Conservation (phyloP, 2,888 invertebrate genomes). For the Drosophila cognata region DNA sequence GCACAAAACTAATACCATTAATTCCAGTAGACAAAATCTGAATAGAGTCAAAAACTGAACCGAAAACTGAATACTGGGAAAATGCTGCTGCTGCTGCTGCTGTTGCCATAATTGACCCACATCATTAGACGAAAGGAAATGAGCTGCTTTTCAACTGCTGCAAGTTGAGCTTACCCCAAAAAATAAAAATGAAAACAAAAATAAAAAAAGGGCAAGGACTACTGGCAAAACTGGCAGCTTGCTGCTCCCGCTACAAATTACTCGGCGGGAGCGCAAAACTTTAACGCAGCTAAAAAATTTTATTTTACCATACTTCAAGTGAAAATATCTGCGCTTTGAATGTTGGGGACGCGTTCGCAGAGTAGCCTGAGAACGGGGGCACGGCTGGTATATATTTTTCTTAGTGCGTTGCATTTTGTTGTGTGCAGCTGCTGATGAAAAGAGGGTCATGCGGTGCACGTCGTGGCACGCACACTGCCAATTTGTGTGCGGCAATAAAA, state of each 20-base stretch:
- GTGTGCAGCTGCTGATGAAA: constrained; percentile 69
- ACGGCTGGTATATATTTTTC: constrained; percentile 10
- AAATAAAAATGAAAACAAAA: constrained; percentile 21
- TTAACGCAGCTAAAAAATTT: constrained; percentile 66
- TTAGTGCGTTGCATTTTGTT: constrained; percentile 57
- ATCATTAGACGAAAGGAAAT: constrained; percentile 79
- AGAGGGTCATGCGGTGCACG: constrained; percentile 71
- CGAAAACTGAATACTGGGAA: constrained; percentile 32
- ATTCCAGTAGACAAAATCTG: constrained; percentile 80
- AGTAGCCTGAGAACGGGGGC: neutral
- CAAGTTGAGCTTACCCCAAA: constrained; percentile 60
- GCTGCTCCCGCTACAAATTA: constrained; percentile 68
- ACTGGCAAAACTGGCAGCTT: constrained; percentile 20
- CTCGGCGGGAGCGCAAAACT: constrained; percentile 69
- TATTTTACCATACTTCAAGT: constrained; percentile 79
- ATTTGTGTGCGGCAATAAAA: constrained; percentile 70
- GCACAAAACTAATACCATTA: constrained; percentile 80
- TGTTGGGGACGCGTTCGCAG: constrained; percentile 9
- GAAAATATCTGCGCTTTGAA: constrained; percentile 75
- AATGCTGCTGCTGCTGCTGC: constrained; percentile 35
- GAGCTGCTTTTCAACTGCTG: constrained; percentile 70
- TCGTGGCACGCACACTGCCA: constrained; percentile 76
- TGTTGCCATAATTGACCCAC: constrained; percentile 78
- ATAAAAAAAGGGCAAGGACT: constrained; percentile 54
- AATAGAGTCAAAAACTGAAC: constrained; percentile 59